Evolutionary conservation across 2,888 invertebrate species (phyloP).

Genomic region (Cheilosia pagana): DNA sequence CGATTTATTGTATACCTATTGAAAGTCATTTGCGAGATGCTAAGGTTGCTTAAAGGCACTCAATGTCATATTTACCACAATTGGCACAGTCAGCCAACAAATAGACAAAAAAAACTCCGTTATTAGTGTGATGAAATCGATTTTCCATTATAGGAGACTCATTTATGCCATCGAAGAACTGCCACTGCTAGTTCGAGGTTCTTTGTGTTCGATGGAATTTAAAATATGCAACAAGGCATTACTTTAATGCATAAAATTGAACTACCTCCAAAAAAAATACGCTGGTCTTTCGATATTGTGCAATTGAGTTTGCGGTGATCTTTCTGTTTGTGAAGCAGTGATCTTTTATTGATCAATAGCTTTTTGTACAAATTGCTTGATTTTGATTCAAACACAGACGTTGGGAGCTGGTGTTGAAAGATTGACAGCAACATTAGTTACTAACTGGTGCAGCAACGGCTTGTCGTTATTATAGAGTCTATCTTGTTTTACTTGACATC

Average conservation of each 20-base stretch:
- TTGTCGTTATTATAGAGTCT: no score
- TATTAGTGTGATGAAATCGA: constrained; percentile 18
- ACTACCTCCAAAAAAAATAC: no score
- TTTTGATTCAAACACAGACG: no score
- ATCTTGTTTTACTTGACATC: no score
- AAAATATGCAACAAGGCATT: background rate
- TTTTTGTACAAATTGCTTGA: no score
- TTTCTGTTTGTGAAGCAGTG: no score
- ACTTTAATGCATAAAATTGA: background rate
- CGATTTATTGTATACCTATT: constrained; percentile 1
- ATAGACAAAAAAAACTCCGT: background rate
- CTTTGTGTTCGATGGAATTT: constrained; percentile 1
- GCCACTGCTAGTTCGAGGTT: background rate
- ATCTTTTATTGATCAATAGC: no score
- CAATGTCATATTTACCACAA: constrained; percentile 52
- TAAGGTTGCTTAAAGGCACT: constrained; percentile 9
- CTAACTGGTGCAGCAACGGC: no score
- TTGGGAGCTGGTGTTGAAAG: no score
- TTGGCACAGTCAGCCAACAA: constrained; percentile 16
- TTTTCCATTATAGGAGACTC: constrained; percentile 22
- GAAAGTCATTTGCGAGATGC: constrained; percentile 1
- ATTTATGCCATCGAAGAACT: constrained; percentile 10
- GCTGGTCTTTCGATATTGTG: no score
- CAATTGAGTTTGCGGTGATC: no score
- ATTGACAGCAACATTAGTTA: no score